Conservation (phyloP, 2,797 vertebrate species). For the Aplochiton taeniatus region DNA sequence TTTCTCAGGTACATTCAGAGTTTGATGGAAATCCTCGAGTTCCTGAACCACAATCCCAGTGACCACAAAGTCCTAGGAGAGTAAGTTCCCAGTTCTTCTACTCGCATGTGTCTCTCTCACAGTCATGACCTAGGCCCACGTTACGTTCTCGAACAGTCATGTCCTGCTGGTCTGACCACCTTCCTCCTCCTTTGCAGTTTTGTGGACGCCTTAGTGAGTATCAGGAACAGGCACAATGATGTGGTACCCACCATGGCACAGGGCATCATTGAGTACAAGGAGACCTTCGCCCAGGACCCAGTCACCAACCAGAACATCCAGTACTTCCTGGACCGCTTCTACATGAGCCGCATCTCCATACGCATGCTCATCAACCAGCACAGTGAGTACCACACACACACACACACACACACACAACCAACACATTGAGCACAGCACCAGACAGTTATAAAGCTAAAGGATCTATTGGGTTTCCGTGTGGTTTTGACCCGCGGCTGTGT, state of each 20-base stretch:
- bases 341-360: slow-evolving; percentile 96
- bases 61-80: slow-evolving; percentile 83
- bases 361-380: slow-evolving; percentile 98
- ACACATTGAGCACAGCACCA: slow-evolving; percentile 81
- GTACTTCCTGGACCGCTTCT: slow-evolving; percentile 96
- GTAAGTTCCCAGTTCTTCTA: slow-evolving; percentile 74
- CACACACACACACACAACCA: too few species aligned
- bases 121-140: not conserved
- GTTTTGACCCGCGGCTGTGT: too few species aligned
- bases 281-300: slow-evolving; percentile 83
- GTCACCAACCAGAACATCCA: slow-evolving; percentile 95
- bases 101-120: not conserved
- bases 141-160: not conserved
- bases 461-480: not conserved
- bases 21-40: slow-evolving; percentile 91
- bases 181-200: slow-evolving; percentile 72
- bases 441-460: not conserved
- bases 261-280: slow-evolving; percentile 93
- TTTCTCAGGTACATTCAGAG: slow-evolving; percentile 90
- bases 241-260: slow-evolving; percentile 96
- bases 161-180: not conserved
- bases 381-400: too few species aligned
- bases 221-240: slow-evolving; percentile 95
- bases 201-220: slow-evolving; percentile 84
- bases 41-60: slow-evolving; percentile 86